These are phyloP conservation scores for Microctonus hyperodae DNA, from an alignment of 2,888 invertebrate genomes.

Conservation along the genomic window DNA sequence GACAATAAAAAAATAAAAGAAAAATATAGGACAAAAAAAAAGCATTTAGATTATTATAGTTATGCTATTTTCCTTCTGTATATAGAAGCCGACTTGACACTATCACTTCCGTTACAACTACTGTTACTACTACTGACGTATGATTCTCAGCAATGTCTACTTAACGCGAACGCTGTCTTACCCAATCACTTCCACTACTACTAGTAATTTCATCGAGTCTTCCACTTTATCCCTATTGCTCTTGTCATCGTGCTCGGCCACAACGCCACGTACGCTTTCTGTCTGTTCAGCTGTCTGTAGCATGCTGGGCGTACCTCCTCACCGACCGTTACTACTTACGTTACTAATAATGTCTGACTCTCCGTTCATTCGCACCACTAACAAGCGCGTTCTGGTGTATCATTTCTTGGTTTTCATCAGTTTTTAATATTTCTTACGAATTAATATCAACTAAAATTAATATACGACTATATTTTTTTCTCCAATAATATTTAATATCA, in stretches of 20 bases:
- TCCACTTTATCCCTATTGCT: not conserved
- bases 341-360: constrained; percentile 20
- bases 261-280: constrained; percentile 4
- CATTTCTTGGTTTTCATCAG: not conserved
- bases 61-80: not conserved
- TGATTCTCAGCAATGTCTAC: not conserved
- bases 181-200: not conserved
- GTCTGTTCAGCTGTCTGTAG: constrained; percentile 25
- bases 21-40: no score
- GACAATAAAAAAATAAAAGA: not conserved
- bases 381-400: not conserved
- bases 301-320: constrained; percentile 15
- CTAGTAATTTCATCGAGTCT: not conserved
- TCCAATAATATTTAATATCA: not conserved
- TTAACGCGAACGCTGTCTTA: not conserved
- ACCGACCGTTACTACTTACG: constrained; percentile 16
- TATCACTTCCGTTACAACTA: not conserved
- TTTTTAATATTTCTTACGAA: not conserved
- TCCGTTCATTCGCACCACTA: constrained; percentile 15
- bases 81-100: no score
- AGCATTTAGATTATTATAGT: no score
- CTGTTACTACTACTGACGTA: not conserved
- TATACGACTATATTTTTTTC: not conserved
- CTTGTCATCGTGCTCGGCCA: not conserved
- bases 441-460: not conserved